A percentile compares a stretch with the other conserved stretches of the same genome.
Conservation (phyloP, 2,888 invertebrate species). For the Coronaproctus castanopsis region DNA sequence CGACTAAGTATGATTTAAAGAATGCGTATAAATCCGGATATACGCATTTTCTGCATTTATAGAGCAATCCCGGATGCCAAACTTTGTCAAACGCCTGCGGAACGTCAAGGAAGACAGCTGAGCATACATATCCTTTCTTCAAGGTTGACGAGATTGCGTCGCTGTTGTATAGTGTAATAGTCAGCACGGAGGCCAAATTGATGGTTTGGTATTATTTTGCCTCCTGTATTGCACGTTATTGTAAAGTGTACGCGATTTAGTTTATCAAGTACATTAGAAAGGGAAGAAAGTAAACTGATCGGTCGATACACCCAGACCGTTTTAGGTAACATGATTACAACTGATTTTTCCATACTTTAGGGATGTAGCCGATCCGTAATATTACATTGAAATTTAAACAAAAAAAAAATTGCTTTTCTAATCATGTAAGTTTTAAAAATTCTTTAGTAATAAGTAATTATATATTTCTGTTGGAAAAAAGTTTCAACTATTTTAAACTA, state of each 20-base stretch:
- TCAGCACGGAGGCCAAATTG: background rate
- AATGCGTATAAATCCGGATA: background rate
- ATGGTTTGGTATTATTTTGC: background rate
- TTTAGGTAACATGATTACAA: background rate
- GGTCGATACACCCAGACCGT: background rate
- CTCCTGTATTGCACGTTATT: background rate
- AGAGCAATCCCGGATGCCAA: background rate
- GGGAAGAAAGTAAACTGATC: background rate
- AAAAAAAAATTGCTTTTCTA: too few relatives aligned
- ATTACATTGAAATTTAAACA: background rate
- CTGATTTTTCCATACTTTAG: background rate
- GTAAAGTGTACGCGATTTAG: background rate
- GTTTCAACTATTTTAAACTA: too few relatives aligned
- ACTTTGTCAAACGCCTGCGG: background rate
- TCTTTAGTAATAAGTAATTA: too few relatives aligned
- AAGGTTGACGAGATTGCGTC: background rate
- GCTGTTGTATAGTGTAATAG: background rate
- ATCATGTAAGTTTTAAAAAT: too few relatives aligned
- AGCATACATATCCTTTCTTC: background rate
- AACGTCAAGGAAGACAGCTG: background rate
- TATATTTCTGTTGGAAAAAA: too few relatives aligned
- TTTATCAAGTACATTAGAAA: background rate
- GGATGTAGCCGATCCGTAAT: background rate
- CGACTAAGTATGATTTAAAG: background rate
- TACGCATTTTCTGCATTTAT: background rate